Percentiles rank a stretch among this genome's conserved stretches.
Evolutionary conservation across 2,797 vertebrate species (phyloP).

Genomic region (Cottoperca gobio): DNA sequence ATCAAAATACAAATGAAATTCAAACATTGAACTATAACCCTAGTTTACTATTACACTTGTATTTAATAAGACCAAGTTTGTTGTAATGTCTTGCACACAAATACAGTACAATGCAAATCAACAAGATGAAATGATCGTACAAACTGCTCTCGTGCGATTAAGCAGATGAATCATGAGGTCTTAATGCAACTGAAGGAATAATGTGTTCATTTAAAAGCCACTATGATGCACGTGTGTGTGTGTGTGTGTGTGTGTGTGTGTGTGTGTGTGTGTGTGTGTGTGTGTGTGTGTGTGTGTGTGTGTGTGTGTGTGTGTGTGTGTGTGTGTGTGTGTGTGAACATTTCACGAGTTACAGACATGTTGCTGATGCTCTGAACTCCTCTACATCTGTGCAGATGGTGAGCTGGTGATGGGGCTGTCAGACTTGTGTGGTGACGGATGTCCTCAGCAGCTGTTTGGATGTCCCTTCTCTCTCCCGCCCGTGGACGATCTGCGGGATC

Average conservation of each 20-base stretch:
- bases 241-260: too few relatives aligned
- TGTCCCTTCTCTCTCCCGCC: constrained; percentile 68
- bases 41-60: background rate
- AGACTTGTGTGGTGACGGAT: constrained; percentile 58
- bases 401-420: constrained; percentile 71
- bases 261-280: too few relatives aligned
- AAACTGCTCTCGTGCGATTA: background rate
- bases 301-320: too few relatives aligned
- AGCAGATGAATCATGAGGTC: background rate
- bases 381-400: constrained; percentile 61
- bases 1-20: background rate
- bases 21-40: background rate
- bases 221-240: too few relatives aligned
- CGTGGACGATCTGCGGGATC: constrained; percentile 58
- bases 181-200: background rate
- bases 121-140: background rate
- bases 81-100: background rate
- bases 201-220: background rate
- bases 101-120: background rate
- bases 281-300: too few relatives aligned
- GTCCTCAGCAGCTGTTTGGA: constrained; percentile 70
- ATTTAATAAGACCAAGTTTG: background rate
- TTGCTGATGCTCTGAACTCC: background rate
- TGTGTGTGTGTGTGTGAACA: too few relatives aligned
- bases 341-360: background rate